Evolutionary conservation across 2,888 invertebrate genomes (phyloP), one percentile per base, ranked within the genome.

Genomic region (Pterostichus madidus): DNA sequence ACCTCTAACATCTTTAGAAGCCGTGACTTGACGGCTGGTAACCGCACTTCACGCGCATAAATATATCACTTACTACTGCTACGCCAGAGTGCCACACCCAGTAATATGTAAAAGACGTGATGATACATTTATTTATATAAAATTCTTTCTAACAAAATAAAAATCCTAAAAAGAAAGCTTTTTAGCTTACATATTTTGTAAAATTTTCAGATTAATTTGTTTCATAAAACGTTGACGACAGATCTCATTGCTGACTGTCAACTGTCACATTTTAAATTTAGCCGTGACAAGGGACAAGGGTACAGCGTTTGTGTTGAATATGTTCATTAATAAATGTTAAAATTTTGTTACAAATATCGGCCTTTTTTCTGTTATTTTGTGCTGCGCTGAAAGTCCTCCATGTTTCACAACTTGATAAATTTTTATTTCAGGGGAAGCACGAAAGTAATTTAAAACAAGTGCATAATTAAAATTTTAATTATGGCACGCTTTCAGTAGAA

Each of bases 401-500:
- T 49, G 49, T 49, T 49, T 49, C 49, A 49, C 49, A 49, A 35
- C 35, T 64, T 64, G 64, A 39, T 64, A 64, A 64, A 64, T 64
- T 64, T 64, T 64, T 64, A 64, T 64, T 64, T 35, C 35, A 24
- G 8, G 59, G 31, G n/a, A 64, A 17, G 71, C 24, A 44, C 71
- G 46, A 46, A 44, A 71, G 71, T 71, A 44, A 71, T 71, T 71
- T 71, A 15, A 44, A 71, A 71, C 71, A 53, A 52, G 52, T 75
- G 53, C 75, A 75, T 75, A 75, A 75, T 75, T 75, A 75, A 75
- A 75, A 75, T 75, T 75, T 75, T 75, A 75, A 75, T 75, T 75
- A 75, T 32, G 53, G 31, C 13, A 49, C 75, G 46, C 3, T 68
- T 59, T 17, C 10, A 59, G 31, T 5, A 53, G 53, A 68, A 71